These are phyloP conservation scores for Vanessa tameamea DNA, from an alignment of 1,140 invertebrate genomes.

Conservation along the genomic window DNA sequence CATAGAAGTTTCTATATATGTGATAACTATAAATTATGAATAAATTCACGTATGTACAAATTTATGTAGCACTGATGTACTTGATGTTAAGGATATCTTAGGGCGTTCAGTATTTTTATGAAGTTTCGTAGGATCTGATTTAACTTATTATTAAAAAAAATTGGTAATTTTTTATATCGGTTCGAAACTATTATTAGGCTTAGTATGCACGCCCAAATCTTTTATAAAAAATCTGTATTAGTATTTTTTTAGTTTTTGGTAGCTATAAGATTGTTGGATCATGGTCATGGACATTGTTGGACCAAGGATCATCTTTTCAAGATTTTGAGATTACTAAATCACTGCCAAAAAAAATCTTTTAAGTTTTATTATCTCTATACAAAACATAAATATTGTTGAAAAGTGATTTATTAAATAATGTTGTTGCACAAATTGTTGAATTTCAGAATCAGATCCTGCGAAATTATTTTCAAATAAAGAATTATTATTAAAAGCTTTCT, in stretches of 20 bases:
- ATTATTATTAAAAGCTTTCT: slow-evolving; percentile 25
- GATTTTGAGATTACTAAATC: slow-evolving; percentile 1
- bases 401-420: neutral
- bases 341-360: neutral
- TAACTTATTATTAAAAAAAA: neutral
- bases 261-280: no score
- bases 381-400: neutral
- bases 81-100: slow-evolving; percentile 32
- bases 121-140: slow-evolving; percentile 36
- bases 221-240: no score
- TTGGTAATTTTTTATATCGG: neutral
- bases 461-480: slow-evolving; percentile 35
- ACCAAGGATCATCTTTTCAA: neutral
- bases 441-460: slow-evolving; percentile 33
- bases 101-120: slow-evolving; percentile 34
- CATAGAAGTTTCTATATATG: slow-evolving; percentile 45
- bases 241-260: no score
- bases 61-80: slow-evolving; percentile 45
- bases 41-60: slow-evolving; percentile 49
- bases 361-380: neutral
- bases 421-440: neutral
- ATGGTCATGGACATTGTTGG: no score
- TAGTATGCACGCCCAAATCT: no score
- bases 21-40: slow-evolving; percentile 45
- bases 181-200: neutral